Evolutionary conservation across 2,113 vertebrate genomes (phyloP).

Genomic region (Redunca redunca): DNA sequence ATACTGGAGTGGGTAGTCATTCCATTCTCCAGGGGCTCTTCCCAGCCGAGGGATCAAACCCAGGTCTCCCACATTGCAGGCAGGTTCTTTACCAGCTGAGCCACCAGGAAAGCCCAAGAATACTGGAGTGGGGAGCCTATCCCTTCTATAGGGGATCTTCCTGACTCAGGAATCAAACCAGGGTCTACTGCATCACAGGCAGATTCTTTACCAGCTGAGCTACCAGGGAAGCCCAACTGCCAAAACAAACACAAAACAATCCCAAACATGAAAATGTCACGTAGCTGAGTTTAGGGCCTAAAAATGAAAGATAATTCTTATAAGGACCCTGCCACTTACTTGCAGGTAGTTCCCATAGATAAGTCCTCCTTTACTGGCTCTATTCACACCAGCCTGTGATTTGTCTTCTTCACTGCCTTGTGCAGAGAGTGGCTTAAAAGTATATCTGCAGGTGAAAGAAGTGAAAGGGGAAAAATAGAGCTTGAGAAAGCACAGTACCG

Average conservation of each 20-base stretch:
- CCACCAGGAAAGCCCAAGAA: neutral
- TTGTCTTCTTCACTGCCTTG: constrained; percentile 81
- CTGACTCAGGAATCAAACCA: no score
- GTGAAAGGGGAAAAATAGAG: neutral
- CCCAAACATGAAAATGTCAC: neutral
- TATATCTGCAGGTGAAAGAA: constrained; percentile 68
- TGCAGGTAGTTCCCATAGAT: constrained; percentile 93
- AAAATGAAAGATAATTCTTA: fast-evolving
- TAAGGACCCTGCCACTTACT: constrained; percentile 74
- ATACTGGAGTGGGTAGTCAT: neutral
- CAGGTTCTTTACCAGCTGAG: neutral
- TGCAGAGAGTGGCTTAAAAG: constrained; percentile 81
- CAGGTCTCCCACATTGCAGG: neutral
- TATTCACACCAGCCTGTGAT: constrained; percentile 89
- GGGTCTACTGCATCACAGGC: no score
- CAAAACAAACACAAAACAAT: neutral
- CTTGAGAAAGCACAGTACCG: neutral
- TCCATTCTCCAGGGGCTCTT: neutral
- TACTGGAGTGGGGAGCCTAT: no score
- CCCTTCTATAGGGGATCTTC: no score
- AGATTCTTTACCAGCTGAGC: neutral
- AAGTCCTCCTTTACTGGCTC: constrained; percentile 90
- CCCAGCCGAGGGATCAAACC: neutral
- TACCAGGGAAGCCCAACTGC: neutral
- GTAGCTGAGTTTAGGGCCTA: neutral